phyloP scores from a whole-genome alignment of 2,888 invertebrate species.

The Netelia melanura region DNA sequence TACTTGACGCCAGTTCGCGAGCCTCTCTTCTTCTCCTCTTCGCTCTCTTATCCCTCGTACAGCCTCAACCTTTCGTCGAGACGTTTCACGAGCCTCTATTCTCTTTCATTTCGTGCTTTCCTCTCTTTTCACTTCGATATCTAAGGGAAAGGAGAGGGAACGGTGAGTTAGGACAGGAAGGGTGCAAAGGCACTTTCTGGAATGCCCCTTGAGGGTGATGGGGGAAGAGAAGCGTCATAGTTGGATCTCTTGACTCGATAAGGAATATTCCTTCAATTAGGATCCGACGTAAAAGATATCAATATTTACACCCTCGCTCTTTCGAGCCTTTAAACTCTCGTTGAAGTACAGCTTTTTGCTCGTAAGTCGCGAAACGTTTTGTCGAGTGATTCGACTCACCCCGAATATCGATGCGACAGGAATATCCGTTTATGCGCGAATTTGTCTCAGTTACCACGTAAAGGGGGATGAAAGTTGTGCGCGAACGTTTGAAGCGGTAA shows the following conservation, averaged over 20 bases:
- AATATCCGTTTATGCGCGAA: conserved; percentile 42
- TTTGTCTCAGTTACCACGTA: conserved; percentile 7
- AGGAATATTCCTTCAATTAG: conserved; percentile 82
- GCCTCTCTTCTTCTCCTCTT: conserved; percentile 71
- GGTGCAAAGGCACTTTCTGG: conserved; percentile 41
- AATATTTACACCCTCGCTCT: conserved; percentile 74
- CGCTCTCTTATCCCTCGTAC: conserved; percentile 55
- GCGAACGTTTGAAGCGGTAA: conserved; percentile 61
- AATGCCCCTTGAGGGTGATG: conserved; percentile 44
- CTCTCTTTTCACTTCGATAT: conserved; percentile 53
- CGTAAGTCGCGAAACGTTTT: conserved; percentile 17
- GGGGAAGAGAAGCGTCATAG: conserved; percentile 55
- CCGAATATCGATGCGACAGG: conserved; percentile 50
- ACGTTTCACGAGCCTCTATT: conserved; percentile 50
- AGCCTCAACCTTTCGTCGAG: conserved; percentile 64
- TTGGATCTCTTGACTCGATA: conserved; percentile 78
- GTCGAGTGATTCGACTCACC: conserved; percentile 9
- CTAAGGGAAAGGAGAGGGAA: conserved; percentile 27
- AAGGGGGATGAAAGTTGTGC: conserved; percentile 26
- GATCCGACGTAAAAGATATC: conserved; percentile 73
- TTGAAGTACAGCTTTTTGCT: neutral
- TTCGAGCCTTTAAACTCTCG: conserved; percentile 29
- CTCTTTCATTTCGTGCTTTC: conserved; percentile 21
- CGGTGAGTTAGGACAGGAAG: neutral
- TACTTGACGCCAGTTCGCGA: conserved; percentile 83